Evolutionary conservation across 2,888 invertebrate genomes (phyloP).

Genomic region (Acrobasis suavella): DNA sequence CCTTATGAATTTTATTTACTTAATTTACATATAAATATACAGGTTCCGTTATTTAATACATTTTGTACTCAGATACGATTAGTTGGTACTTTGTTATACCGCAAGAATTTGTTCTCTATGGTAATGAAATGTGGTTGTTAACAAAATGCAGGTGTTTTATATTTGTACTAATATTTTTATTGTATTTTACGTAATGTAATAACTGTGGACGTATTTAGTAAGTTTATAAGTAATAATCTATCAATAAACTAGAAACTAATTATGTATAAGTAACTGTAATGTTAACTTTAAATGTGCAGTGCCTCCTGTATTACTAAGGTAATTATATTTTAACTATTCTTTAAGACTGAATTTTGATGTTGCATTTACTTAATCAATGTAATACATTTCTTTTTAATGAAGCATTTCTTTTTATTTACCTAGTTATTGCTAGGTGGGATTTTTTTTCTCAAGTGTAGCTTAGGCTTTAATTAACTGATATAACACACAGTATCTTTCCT

Average conservation of each 20-base stretch:
- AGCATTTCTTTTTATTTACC: slow-evolving; percentile 29
- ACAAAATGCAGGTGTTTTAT: slow-evolving; percentile 26
- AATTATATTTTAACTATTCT: slow-evolving; percentile 53
- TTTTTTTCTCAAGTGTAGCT: too few species aligned
- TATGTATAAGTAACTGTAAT: slow-evolving; percentile 30
- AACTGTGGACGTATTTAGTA: too few species aligned
- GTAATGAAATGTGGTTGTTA: slow-evolving; percentile 36
- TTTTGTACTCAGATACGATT: not conserved
- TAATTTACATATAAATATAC: not conserved
- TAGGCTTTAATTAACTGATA: too few species aligned
- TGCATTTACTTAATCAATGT: slow-evolving; percentile 71
- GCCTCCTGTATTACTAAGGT: slow-evolving; percentile 68
- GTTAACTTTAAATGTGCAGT: slow-evolving; percentile 63
- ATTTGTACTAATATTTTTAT: slow-evolving; percentile 5
- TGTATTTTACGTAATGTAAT: slow-evolving; percentile 5
- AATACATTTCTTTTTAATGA: slow-evolving; percentile 64
- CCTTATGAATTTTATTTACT: not conserved
- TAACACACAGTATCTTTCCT: too few species aligned
- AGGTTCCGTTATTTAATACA: not conserved
- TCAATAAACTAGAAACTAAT: too few species aligned
- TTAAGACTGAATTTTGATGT: slow-evolving; percentile 77
- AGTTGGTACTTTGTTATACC: not conserved
- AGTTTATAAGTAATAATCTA: too few species aligned
- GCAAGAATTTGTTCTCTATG: not conserved
- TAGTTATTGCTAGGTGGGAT: not conserved